phyloP scores from a whole-genome alignment of 2,113 vertebrate genomes.

The Sphyrna mokarran region DNA sequence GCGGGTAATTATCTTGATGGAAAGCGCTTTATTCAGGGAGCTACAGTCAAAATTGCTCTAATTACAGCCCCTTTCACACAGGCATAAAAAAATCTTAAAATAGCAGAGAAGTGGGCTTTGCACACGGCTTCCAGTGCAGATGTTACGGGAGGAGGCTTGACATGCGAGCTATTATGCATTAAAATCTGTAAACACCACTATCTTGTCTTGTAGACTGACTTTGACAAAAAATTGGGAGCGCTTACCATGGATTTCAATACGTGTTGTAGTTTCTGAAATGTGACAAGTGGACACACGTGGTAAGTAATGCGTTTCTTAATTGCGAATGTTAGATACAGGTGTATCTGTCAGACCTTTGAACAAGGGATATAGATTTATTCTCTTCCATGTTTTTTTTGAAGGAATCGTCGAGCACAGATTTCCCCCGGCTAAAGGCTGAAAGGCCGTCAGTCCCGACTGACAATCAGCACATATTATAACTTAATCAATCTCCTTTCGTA shows the following conservation, averaged over 20 bases:
- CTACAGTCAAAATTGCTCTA: constrained; percentile 50
- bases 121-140: constrained; percentile 40
- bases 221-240: constrained; percentile 33
- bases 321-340: constrained; percentile 28
- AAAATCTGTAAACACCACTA: constrained; percentile 33
- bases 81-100: constrained; percentile 45
- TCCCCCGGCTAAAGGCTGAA: not conserved
- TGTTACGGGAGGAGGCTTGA: constrained; percentile 39
- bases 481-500: constrained; percentile 20
- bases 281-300: constrained; percentile 29
- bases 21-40: constrained; percentile 60
- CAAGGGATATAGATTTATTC: constrained; percentile 22
- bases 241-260: constrained; percentile 22
- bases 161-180: constrained; percentile 28
- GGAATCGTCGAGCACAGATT: not conserved
- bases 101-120: constrained; percentile 39
- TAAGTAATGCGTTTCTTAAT: constrained; percentile 32
- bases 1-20: constrained; percentile 60
- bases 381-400: not conserved
- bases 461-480: not conserved
- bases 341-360: constrained; percentile 29
- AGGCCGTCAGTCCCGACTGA: constrained; percentile 1
- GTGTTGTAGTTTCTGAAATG: not conserved
- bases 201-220: constrained; percentile 34
- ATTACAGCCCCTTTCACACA: constrained; percentile 48